Base-by-base conservation (phyloP, 2,888 invertebrate genomes). In the Meloe dianella region DNA sequence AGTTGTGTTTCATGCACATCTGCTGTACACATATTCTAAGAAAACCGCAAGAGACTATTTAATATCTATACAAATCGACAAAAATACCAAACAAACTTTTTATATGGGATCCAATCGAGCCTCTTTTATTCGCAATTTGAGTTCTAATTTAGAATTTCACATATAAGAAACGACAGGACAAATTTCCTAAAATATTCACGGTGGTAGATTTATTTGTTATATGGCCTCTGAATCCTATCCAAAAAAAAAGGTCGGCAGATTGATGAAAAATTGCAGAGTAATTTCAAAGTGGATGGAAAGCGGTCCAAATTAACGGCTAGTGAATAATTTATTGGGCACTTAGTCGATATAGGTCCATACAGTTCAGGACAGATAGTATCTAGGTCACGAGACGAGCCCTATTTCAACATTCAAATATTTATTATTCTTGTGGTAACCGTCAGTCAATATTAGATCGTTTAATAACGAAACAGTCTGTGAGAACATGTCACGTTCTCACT, bases 361-460 rank as follows among this genome's bases (percentile, higher is more conserved):
- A 60, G 66, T 64, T 65, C 62, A 41, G 66, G 63, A 67, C 61
- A 66, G 67, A 54, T 62, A 64, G 57, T 47, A 69, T 63, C 61
- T 63, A 56, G 65, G 60, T 64, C 67, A 63, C 65, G 61, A 69
- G 68, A 64, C 68, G 63, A 65, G 64, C 63, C 65, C 70, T 69
- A 65, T 72, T 71, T 70, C 73, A 68, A 69, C 69, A 71, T 72
- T 71, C 71, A 71, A 70, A 68, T 72, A 73, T 73, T 73, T 73
- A 73, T 72, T 63, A 71, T 72, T 71, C 66, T 66, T 63, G 66
- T 67, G 69, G 68, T 71, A 67, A 69, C 66, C 65, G 71, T 73
- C 73, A 71, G 67, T 71, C 71, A 70, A 66, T 66, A 73, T 70
- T 70, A 65, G 62, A 35, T 29, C 61, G 63, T 60, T 59, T 65